These are phyloP conservation scores for Cyclophora punctaria DNA, from an alignment of 2,888 invertebrate species.

Conservation along the genomic window DNA sequence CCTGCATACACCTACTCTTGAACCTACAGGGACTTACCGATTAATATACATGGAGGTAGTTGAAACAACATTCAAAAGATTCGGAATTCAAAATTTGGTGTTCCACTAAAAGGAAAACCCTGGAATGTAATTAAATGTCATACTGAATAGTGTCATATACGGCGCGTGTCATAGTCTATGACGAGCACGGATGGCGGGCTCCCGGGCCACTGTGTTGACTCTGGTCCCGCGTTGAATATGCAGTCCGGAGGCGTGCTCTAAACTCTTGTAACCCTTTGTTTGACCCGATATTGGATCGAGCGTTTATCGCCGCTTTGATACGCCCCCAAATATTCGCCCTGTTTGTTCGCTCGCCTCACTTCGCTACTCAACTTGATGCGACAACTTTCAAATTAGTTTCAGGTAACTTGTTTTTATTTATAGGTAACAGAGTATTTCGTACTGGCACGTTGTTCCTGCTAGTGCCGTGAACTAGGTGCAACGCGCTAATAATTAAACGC, in stretches of 20 bases:
- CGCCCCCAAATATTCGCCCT: constrained; percentile 44
- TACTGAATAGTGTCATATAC: too few relatives aligned
- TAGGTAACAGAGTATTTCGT: too few relatives aligned
- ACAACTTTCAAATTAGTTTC: constrained; percentile 25
- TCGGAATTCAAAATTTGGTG: too few relatives aligned
- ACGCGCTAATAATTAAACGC: too few relatives aligned
- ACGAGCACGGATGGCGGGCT: constrained; percentile 1
- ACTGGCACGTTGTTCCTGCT: too few relatives aligned
- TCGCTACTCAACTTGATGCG: constrained; percentile 14
- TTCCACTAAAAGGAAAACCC: too few relatives aligned
- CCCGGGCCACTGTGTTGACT: constrained; percentile 37
- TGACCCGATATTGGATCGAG: constrained; percentile 21
- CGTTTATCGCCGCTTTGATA: constrained; percentile 67
- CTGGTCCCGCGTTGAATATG: constrained; percentile 64
- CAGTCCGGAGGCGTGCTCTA: constrained; percentile 62
- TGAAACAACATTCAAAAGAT: too few relatives aligned
- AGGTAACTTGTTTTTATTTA: too few relatives aligned
- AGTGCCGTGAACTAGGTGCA: too few relatives aligned
- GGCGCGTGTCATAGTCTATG: too few relatives aligned
- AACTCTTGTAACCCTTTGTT: constrained; percentile 74
- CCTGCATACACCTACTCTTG: background rate
- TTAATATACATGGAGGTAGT: background rate
- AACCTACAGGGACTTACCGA: background rate
- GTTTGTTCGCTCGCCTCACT: constrained; percentile 26
- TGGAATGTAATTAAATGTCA: too few relatives aligned